A percentile compares a stretch with the other conserved stretches of the same genome.
phyloP scores from a whole-genome alignment of 1,140 invertebrate genomes.

The Rhynchophorus ferrugineus region DNA sequence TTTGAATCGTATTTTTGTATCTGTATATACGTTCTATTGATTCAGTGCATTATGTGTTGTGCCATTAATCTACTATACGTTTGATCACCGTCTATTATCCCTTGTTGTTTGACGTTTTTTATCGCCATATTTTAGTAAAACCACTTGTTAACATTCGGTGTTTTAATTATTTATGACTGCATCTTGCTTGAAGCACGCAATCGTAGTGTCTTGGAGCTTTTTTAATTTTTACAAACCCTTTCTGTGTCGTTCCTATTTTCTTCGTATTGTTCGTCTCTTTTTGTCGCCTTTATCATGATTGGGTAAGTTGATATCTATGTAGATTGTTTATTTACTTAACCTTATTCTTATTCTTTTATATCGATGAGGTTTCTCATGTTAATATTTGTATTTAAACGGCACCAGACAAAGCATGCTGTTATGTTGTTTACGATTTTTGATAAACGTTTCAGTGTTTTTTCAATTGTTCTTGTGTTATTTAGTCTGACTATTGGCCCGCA shows the following conservation, averaged over 20 bases:
- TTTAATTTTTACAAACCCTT: constrained; percentile 11
- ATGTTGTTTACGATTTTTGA: too few relatives aligned
- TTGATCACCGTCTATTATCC: constrained; percentile 16
- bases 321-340: too few relatives aligned
- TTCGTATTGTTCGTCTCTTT: constrained; percentile 5
- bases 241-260: constrained; percentile 6
- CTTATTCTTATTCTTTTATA: not conserved
- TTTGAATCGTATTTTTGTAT: constrained; percentile 28
- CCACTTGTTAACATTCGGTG: constrained; percentile 31
- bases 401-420: too few relatives aligned
- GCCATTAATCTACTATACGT: constrained; percentile 21
- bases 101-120: constrained; percentile 21
- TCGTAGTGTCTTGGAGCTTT: constrained; percentile 19
- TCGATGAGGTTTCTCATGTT: not conserved
- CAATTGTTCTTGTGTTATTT: too few relatives aligned
- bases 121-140: constrained; percentile 29
- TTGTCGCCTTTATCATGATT: constrained; percentile 20
- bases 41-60: constrained; percentile 29
- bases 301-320: constrained; percentile 16
- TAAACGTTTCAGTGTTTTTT: too few relatives aligned
- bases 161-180: constrained; percentile 25
- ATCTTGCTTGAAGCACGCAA: constrained; percentile 20
- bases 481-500: too few relatives aligned
- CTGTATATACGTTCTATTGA: constrained; percentile 21
- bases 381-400: not conserved